phyloP scores from a whole-genome alignment of 2,888 invertebrate species.

The Frankliniella fusca region DNA sequence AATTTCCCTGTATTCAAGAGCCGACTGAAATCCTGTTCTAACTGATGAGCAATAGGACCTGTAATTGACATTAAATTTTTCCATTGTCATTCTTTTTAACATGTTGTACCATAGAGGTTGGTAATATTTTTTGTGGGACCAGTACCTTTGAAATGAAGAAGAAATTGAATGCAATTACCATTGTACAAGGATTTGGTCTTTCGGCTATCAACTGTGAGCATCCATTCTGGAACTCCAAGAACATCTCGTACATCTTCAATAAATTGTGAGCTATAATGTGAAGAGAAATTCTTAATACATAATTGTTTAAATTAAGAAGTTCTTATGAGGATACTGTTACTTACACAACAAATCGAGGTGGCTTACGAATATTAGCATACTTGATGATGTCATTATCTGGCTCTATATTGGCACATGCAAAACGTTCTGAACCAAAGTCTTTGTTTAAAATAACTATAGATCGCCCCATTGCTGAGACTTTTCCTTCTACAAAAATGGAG shows the following conservation, averaged over 20 bases:
- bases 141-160: slow-evolving; percentile 76
- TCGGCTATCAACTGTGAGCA: slow-evolving; percentile 77
- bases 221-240: slow-evolving; percentile 86
- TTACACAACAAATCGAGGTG: slow-evolving; percentile 84
- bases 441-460: slow-evolving; percentile 81
- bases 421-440: slow-evolving; percentile 63
- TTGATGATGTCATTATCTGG: slow-evolving; percentile 87
- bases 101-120: not conserved
- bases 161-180: slow-evolving; percentile 76
- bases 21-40: slow-evolving; percentile 76
- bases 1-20: slow-evolving; percentile 70
- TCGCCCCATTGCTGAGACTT: slow-evolving; percentile 73
- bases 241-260: slow-evolving; percentile 73
- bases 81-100: not conserved
- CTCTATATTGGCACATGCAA: slow-evolving; percentile 87
- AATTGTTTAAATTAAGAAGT: slow-evolving; percentile 1
- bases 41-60: slow-evolving; percentile 70
- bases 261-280: slow-evolving; percentile 67
- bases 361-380: slow-evolving; percentile 79
- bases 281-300: slow-evolving; percentile 14
- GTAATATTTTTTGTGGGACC: not conserved
- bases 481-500: slow-evolving; percentile 52
- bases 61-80: slow-evolving; percentile 15
- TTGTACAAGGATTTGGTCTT: slow-evolving; percentile 71
- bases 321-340: slow-evolving; percentile 43